Conservation (phyloP, 2,888 invertebrate species). For the Syritta pipiens region DNA sequence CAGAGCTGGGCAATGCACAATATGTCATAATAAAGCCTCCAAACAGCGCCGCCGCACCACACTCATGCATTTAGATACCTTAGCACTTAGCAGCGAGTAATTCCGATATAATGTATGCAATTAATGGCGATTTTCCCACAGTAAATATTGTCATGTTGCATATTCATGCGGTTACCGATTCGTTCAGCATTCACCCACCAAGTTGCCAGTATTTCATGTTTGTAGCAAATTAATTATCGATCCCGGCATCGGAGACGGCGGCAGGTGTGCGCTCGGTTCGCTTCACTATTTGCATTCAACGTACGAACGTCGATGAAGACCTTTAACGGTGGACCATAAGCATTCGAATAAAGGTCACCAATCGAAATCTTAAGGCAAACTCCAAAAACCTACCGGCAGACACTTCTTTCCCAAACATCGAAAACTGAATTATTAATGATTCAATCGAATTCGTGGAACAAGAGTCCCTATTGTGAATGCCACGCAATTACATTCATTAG, state of each 20-base stretch:
- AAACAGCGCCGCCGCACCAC: conserved; percentile 16
- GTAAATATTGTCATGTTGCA: conserved; percentile 64
- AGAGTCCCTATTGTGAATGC: conserved; percentile 29
- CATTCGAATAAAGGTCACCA: conserved; percentile 37
- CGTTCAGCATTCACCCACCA: conserved; percentile 51
- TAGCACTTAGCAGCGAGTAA: conserved; percentile 2
- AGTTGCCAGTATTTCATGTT: conserved; percentile 59
- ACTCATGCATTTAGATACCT: background rate
- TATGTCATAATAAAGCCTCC: conserved; percentile 67
- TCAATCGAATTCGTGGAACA: conserved; percentile 58
- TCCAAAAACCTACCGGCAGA: too few species aligned
- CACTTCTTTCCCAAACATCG: conserved; percentile 34
- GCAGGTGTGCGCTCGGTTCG: background rate
- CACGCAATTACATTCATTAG: conserved; percentile 66
- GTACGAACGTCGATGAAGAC: conserved; percentile 40
- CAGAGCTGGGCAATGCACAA: conserved; percentile 11
- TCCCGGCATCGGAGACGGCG: conserved; percentile 30
- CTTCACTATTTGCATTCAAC: conserved; percentile 37
- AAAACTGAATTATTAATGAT: conserved; percentile 65
- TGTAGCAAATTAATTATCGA: conserved; percentile 60
- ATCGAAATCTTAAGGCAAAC: conserved; percentile 23
- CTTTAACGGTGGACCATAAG: conserved; percentile 1
- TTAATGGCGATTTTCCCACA: conserved; percentile 63
- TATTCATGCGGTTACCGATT: conserved; percentile 62
- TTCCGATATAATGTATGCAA: conserved; percentile 55